Base-by-base conservation (phyloP, 2,888 invertebrate species). In the Flexamia atlantica region DNA sequence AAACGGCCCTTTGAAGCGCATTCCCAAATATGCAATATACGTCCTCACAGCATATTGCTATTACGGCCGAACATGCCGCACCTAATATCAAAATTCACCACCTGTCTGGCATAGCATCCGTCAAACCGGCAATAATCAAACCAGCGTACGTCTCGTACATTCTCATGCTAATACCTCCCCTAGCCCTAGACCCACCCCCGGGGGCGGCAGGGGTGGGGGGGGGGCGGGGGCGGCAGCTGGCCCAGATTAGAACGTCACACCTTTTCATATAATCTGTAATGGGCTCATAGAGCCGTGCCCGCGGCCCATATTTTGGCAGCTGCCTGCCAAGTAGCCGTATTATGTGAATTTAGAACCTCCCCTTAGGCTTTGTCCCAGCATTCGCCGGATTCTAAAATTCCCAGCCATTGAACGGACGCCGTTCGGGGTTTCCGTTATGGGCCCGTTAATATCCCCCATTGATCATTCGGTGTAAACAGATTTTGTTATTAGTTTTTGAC, bases 181-280 rank as follows among this genome's bases (percentile, higher is more conserved):
- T 36, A 17, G 32, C 42, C 68, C n/a, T n/a, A 17, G 40, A 14
- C 72, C 72, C 72, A 36, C 42, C 72, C 57, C 57, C 14, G 12
- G 50, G 50, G 25, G 7, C 28, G 25, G 1, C 28, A n/a, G n/a
- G n/a, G n/a, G n/a, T 3, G 28, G 25, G 23, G 50, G 7, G 12
- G 76, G 32, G 2, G 32, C 42, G 36, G 23, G 72, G 4, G 23
- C 20, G 36, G 25, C 79, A 57, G 53, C 79, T 57, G 79, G 28
- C 57, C 79, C 79, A 79, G 79, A 79, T 79, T 79, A 79, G 53
- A 79, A 79, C 79, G 79, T 79, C 79, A 79, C 79, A 79, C 79
- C 79, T 79, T 79, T 79, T 79, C 79, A 79, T 79, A 79, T 79
- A 79, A 79, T 79, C 79, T 23, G 30, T 79, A 79, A 79, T 79